phyloP scores from a whole-genome alignment of 1,140 invertebrate species.

The Planococcus citri region DNA sequence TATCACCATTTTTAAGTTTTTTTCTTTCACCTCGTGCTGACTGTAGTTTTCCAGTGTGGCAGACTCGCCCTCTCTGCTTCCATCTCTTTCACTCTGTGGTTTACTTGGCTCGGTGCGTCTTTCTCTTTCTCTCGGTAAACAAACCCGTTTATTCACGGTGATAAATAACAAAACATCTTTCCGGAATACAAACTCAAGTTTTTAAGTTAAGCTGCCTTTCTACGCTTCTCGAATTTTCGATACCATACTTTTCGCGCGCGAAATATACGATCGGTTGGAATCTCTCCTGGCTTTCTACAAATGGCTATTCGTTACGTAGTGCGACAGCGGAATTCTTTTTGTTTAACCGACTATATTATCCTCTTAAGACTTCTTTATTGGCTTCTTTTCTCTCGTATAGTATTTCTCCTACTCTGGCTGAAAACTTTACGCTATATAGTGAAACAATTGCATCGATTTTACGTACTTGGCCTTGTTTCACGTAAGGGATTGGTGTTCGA shows the following conservation, averaged over 20 bases:
- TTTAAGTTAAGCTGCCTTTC: not conserved
- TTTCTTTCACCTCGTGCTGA: not conserved
- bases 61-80: not conserved
- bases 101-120: no score
- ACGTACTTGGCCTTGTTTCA: no score
- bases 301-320: not conserved
- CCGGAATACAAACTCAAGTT: conserved; percentile 2
- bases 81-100: no score
- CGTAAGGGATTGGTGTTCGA: no score
- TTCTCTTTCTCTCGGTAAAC: not conserved
- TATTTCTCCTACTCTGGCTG: no score
- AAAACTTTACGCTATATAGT: no score
- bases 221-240: conserved; percentile 6
- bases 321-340: conserved; percentile 6
- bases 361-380: conserved; percentile 7
- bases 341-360: conserved; percentile 7
- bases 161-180: conserved; percentile 4
- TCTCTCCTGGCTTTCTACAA: not conserved
- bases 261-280: not conserved
- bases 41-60: no score
- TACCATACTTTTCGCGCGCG: not conserved
- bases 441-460: no score
- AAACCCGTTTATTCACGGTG: not conserved
- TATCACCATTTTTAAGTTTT: not conserved
- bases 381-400: not conserved